Base-by-base conservation (phyloP, 2,113 vertebrate species). In the Crotalus viridis region DNA sequence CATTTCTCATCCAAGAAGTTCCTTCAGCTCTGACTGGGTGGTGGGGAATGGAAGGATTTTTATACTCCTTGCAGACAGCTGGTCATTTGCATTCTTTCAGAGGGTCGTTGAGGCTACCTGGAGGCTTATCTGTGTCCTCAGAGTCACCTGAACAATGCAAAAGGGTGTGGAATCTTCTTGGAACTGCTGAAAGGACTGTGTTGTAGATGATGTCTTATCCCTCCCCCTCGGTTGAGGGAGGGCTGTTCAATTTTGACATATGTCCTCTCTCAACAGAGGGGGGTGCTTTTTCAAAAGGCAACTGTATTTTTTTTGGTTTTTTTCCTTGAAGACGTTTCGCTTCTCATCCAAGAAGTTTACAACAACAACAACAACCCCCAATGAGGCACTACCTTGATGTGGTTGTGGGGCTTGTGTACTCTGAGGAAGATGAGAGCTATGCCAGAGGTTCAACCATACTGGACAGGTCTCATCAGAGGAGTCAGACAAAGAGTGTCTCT, bases 101-200 rank as follows among this genome's bases (percentile, higher is more conserved):
- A 0, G 1, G 10, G 10, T 28, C 0, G 1, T 64, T 64, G 10
- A 64, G 3, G 26, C 0, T 10, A 28, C 10, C 10, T 28, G 26
- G 26, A 64, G 26, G 61, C 4, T 64, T 12, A 64, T 12, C 3
- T 28, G 10, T 28, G 61, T 28, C 24, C 3, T 61, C 24, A 28
- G 59, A 9, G 9, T 61, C 59, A 61, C 59, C 24, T 61, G 59
- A 61, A 9, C 26, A 1, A 1, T 64, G 10, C 61, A 64, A 64
- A 28, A 13, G 61, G 26, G 61, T 28, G 59, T 28, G 59, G 59
- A 10, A 26, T 26, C 59, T 64, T 64, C 10, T 28, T 28, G 59
- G 59, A 28, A 26, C 59, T 28, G 59, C 1, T 12, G 26, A 28
- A 26, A 61, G 24, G 24, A 10, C 24, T 61, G 24, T 64, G 1